phyloP scores from a whole-genome alignment of 1,140 invertebrate species.

The Rhynchophorus ferrugineus region DNA sequence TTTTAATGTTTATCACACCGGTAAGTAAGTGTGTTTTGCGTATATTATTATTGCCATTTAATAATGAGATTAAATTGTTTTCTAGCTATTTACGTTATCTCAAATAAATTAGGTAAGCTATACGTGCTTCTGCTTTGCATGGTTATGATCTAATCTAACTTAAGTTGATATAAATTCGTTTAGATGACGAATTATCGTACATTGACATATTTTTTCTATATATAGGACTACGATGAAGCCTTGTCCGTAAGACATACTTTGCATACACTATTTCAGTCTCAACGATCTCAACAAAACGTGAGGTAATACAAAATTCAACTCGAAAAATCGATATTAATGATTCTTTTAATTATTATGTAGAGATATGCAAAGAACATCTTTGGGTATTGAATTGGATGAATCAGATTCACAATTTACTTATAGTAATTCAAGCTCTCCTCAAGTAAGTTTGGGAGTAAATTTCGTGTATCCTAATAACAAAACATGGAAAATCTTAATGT shows the following conservation, averaged over 20 bases:
- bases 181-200: not conserved
- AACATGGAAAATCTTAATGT: no score
- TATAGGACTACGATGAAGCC: constrained; percentile 31
- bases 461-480: no score
- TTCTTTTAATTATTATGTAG: no score
- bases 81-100: no score
- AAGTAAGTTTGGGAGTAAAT: constrained; percentile 42
- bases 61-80: no score
- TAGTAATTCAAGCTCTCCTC: constrained; percentile 65
- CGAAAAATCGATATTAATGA: no score
- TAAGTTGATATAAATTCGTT: constrained; percentile 9
- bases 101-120: not conserved
- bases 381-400: constrained; percentile 56
- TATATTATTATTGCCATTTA: no score
- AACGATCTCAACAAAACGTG: constrained; percentile 23
- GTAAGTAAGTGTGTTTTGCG: no score
- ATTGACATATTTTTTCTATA: constrained; percentile 9
- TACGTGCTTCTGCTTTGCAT: constrained; percentile 5
- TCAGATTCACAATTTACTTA: constrained; percentile 66
- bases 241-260: constrained; percentile 29
- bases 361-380: constrained; percentile 42
- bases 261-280: constrained; percentile 31
- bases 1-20: no score
- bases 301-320: no score
- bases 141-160: constrained; percentile 10